Evolutionary conservation across 2,888 invertebrate genomes (phyloP).

Genomic region (Pyrrhia umbra): DNA sequence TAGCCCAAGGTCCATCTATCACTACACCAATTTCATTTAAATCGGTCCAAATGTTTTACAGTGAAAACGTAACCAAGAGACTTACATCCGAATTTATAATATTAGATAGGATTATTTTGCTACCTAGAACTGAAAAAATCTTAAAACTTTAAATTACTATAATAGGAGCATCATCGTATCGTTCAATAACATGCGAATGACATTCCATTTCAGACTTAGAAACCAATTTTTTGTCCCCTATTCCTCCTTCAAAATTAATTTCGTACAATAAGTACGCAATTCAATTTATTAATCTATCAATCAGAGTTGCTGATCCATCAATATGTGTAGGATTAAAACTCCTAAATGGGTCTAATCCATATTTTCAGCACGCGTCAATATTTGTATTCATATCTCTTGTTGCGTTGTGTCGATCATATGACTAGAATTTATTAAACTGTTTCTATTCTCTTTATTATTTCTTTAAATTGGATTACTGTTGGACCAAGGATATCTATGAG

Average conservation of each 20-base stretch:
- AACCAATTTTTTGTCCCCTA: background rate
- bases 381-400: constrained; percentile 47
- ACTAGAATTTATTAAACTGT: constrained; percentile 27
- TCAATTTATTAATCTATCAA: constrained; percentile 49
- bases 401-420: constrained; percentile 25
- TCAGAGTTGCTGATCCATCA: constrained; percentile 43
- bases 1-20: too few relatives aligned
- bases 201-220: background rate
- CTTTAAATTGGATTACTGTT: too few relatives aligned
- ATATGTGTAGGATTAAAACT: constrained; percentile 31
- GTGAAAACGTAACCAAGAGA: too few relatives aligned
- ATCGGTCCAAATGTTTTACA: too few relatives aligned
- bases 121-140: too few relatives aligned
- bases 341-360: constrained; percentile 38
- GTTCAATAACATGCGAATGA: too few relatives aligned
- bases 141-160: background rate
- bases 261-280: constrained; percentile 1
- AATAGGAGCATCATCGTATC: too few relatives aligned
- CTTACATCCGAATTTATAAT: too few relatives aligned
- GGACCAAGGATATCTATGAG: too few relatives aligned
- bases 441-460: constrained; percentile 14
- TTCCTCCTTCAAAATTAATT: background rate
- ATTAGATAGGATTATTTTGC: too few relatives aligned
- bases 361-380: constrained; percentile 41
- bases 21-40: too few relatives aligned